Percentiles rank a stretch among this genome's conserved stretches.
phyloP scores from a whole-genome alignment of 2,797 vertebrate species.

The Anguilla obscura region DNA sequence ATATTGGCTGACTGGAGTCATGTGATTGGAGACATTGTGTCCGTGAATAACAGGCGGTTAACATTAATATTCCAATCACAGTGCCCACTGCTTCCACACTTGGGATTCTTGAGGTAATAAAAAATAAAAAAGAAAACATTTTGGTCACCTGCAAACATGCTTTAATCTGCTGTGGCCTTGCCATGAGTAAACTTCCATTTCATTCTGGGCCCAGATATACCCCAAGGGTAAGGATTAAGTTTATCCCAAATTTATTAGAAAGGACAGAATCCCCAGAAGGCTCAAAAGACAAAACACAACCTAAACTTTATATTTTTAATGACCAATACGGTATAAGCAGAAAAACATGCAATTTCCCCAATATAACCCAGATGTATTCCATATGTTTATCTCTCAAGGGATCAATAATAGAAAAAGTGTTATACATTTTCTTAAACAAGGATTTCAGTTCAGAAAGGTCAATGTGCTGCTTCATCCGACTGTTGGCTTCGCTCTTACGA shows the following conservation, averaged over 20 bases:
- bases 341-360: conserved; percentile 6
- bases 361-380: background rate
- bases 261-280: conserved; percentile 27
- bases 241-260: conserved; percentile 42
- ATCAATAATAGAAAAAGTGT: background rate
- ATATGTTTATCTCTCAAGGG: background rate
- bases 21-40: background rate
- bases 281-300: background rate
- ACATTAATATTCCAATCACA: background rate
- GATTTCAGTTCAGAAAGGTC: background rate
- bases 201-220: conserved; percentile 24
- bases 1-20: background rate
- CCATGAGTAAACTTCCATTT: background rate
- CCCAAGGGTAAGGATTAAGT: conserved; percentile 34
- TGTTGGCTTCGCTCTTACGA: too few relatives aligned
- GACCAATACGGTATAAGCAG: background rate
- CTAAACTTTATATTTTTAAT: background rate
- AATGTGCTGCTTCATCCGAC: background rate
- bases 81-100: background rate
- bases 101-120: background rate
- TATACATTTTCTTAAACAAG: background rate
- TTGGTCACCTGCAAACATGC: background rate
- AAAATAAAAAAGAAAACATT: background rate
- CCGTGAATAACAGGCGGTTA: background rate
- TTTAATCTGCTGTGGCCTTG: background rate